Percentiles rank a stretch among this genome's conserved stretches.
Conservation (phyloP, 2,888 invertebrate species). For the Ectemnius cavifrons region DNA sequence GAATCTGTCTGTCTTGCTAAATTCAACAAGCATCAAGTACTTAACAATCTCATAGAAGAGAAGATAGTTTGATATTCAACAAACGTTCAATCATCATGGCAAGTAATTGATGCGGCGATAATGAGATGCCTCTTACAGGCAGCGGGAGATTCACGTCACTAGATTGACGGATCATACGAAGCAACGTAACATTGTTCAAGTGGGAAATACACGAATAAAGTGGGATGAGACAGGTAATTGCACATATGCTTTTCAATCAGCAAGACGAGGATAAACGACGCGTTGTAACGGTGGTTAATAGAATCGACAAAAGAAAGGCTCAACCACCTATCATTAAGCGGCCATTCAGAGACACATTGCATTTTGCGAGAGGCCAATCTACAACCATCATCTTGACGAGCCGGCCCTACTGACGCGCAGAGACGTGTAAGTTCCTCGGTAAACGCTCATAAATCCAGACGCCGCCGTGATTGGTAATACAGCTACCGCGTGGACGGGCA, state of each 20-base stretch:
- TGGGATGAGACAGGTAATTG: too few relatives aligned
- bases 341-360: slow-evolving; percentile 20
- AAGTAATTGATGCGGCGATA: not conserved
- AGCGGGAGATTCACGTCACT: too few relatives aligned
- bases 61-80: not conserved
- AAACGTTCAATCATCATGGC: not conserved
- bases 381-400: slow-evolving; percentile 8
- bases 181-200: too few relatives aligned
- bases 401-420: not conserved
- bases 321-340: slow-evolving; percentile 27
- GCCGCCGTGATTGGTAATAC: slow-evolving; percentile 54
- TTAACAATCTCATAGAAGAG: too few relatives aligned
- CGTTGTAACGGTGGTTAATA: slow-evolving; percentile 13
- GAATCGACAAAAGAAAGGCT: slow-evolving; percentile 22
- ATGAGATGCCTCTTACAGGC: too few relatives aligned
- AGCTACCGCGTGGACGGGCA: slow-evolving; percentile 33
- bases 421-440: slow-evolving; percentile 21
- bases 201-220: too few relatives aligned
- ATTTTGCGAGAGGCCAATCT: slow-evolving; percentile 20
- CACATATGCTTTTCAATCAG: not conserved
- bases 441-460: slow-evolving; percentile 54
- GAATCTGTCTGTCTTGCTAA: too few relatives aligned
- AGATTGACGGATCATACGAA: too few relatives aligned
- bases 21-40: too few relatives aligned
- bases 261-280: slow-evolving; percentile 3